Percentiles rank a stretch among this genome's conserved stretches.
These are phyloP conservation scores for Protobothrops mucrosquamatus DNA, from an alignment of 2,113 vertebrate species.

Conservation along the genomic window DNA sequence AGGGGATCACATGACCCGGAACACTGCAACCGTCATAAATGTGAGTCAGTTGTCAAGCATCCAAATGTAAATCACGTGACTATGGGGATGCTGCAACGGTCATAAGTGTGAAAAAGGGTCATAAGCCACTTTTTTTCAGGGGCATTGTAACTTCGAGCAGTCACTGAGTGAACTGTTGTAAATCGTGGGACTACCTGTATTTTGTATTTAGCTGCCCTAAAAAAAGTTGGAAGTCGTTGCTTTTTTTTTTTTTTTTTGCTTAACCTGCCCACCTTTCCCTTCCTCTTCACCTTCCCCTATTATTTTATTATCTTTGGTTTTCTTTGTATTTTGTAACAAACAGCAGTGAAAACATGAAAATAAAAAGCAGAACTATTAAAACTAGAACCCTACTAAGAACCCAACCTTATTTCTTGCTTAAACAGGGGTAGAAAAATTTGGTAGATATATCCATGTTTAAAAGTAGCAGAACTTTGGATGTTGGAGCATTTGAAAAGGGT, in stretches of 20 bases:
- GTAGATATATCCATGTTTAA: neutral
- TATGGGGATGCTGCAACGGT: neutral
- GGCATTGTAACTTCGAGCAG: no score
- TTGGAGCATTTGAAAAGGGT: neutral
- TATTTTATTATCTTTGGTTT: neutral
- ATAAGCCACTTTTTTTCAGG: neutral
- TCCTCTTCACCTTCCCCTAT: neutral
- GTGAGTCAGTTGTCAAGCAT: no score
- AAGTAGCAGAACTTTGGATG: neutral
- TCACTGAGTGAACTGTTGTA: no score
- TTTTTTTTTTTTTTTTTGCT: no score
- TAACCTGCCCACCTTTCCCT: no score
- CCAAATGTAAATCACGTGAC: neutral
- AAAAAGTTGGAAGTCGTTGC: no score
- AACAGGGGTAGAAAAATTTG: neutral
- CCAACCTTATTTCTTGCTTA: neutral
- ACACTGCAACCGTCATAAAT: no score
- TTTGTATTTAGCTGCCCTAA: no score
- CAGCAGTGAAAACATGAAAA: neutral
- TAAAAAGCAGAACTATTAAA: neutral
- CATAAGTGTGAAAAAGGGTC: neutral
- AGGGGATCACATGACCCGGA: accelerated
- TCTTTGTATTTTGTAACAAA: neutral
- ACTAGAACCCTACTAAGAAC: neutral
- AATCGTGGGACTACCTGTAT: no score